Conservation (phyloP, 1,140 invertebrate species). For the Dinothrombium tinctorium region DNA sequence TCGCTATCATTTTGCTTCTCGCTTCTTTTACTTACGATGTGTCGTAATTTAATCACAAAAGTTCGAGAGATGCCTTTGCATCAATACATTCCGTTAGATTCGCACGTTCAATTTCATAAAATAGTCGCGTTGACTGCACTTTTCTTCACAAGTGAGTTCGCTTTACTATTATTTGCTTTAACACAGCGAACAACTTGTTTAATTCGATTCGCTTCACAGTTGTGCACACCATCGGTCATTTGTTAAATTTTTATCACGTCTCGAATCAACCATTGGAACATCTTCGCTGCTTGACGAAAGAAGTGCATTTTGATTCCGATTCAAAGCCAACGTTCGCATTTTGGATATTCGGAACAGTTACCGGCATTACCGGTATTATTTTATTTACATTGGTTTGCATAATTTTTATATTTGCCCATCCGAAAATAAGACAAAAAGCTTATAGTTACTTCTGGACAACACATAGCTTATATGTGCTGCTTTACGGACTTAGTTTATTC, state of each 20-base stretch:
- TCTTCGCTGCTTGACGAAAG: conserved; percentile 75
- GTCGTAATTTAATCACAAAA: conserved; percentile 82
- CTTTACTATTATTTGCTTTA: too few species aligned
- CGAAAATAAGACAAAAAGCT: conserved; percentile 69
- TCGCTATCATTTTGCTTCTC: conserved; percentile 90
- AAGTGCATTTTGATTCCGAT: conserved; percentile 76
- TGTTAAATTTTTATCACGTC: conserved; percentile 97
- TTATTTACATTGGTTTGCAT: conserved; percentile 80
- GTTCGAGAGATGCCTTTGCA: conserved; percentile 89
- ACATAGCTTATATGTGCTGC: conserved; percentile 70
- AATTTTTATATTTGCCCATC: conserved; percentile 92
- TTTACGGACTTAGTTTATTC: conserved; percentile 71
- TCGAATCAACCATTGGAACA: conserved; percentile 87
- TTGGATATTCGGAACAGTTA: conserved; percentile 83
- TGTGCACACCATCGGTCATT: conserved; percentile 68
- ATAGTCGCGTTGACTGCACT: conserved; percentile 87
- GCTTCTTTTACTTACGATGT: conserved; percentile 83
- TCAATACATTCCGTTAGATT: conserved; percentile 90
- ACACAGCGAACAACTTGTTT: too few species aligned
- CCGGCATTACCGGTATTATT: conserved; percentile 78
- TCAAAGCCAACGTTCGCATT: conserved; percentile 68
- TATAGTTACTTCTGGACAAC: conserved; percentile 93
- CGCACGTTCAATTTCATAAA: conserved; percentile 95
- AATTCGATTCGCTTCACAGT: too few species aligned
- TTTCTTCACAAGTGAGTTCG: too few species aligned